Evolutionary conservation across 30 jellyfish, hydroid and myxozoan genomes (phyloP), one percentile per base, ranked within the genome.

Genomic region (Nemopilema nomurai): DNA sequence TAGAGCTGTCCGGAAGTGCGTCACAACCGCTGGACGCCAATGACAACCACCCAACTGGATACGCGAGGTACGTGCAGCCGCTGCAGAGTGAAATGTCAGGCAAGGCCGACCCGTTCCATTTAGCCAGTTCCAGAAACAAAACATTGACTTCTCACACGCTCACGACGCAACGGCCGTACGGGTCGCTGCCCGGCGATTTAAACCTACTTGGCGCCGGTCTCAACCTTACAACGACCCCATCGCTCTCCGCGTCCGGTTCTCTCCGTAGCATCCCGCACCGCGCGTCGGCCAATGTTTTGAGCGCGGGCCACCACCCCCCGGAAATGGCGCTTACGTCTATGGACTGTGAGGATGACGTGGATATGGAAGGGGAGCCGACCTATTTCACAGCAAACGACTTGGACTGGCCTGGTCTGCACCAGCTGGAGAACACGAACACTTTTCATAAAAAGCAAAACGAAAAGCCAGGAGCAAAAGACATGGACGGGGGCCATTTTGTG

Each of bases 351-450:
- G 86, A 41, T 18, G 76, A 79, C 24, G 78, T 87, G 96, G 57
- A 41, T 6, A 41, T 13, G n/a, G 96, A 87, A 19, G 62, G 80
- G 50, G 96, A 79, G 33, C 65, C 67, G 16, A 79, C 76, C 62
- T 69, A 41, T 27, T 72, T 71, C 28, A 19, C 89, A 0, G 71
- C 66, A 32, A 72, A 73, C 31, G 96, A 87, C 62, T 71, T 87
- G 49, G 83, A 79, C n/a, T 87, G 96, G 96, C 78, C 80, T 28
- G 66, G 74, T 71, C 63, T 87, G 70, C 66, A 74, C 64, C 69
- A 69, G 1, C 23, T 80, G 18, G 74, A 32, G 0, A 80, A 23
- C 28, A 32, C 53, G 50, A 23, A 49, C 28, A 25, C 77, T 16
- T 62, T 49, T 24, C 67, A n/a, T 18, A 71, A 80, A 31, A 80